These are phyloP conservation scores for Pelochelys cantorii DNA, from an alignment of 2,797 vertebrate species.

Conservation along the genomic window DNA sequence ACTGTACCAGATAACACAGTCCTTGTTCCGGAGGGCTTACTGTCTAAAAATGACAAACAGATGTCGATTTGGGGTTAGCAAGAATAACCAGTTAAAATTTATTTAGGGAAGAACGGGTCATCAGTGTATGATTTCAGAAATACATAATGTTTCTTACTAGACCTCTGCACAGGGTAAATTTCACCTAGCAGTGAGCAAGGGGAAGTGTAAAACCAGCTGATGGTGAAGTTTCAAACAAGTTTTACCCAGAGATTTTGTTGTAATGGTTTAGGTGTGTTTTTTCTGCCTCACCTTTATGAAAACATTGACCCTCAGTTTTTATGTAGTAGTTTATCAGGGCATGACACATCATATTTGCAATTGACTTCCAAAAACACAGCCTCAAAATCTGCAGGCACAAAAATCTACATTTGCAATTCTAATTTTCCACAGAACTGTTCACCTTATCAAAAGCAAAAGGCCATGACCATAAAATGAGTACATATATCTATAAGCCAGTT, in stretches of 20 bases:
- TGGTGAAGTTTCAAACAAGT: background rate
- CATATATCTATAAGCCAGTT: background rate
- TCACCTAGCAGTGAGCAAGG: background rate
- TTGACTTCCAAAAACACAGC: background rate
- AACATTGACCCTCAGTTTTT: background rate
- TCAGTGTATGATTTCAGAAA: constrained; percentile 1
- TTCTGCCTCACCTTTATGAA: background rate
- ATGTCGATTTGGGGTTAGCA: background rate
- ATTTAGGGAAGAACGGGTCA: background rate
- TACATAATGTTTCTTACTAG: background rate
- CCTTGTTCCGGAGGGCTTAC: background rate
- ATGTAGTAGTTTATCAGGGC: background rate
- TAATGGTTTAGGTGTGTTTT: background rate
- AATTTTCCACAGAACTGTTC: background rate
- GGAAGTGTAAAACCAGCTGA: background rate
- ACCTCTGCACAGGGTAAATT: background rate
- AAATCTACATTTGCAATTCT: background rate
- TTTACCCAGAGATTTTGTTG: background rate
- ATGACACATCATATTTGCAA: background rate
- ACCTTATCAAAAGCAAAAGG: background rate
- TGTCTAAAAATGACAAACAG: background rate
- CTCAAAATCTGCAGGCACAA: background rate
- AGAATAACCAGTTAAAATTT: background rate
- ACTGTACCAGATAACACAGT: background rate
- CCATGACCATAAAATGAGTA: background rate